phyloP scores from a whole-genome alignment of 2,797 vertebrate genomes.

The Threskiornis aethiopicus region DNA sequence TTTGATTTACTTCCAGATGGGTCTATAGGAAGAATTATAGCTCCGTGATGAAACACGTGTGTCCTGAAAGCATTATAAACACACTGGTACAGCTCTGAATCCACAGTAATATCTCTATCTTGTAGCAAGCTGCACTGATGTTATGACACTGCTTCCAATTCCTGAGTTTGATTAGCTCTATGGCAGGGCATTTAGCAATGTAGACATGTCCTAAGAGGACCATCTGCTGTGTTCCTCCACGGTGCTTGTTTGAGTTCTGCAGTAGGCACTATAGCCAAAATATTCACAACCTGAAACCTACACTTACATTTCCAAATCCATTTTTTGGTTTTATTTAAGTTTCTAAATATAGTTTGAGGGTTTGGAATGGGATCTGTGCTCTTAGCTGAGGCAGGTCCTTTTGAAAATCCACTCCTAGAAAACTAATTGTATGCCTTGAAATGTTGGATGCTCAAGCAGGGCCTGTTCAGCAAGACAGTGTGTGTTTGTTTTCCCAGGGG shows the following conservation, averaged over 20 bases:
- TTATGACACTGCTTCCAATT: not conserved
- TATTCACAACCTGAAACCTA: not conserved
- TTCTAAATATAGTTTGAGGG: not conserved
- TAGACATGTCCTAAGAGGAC: not conserved
- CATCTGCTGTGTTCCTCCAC: not conserved
- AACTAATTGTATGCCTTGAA: not conserved
- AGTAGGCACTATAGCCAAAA: not conserved
- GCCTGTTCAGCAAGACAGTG: not conserved
- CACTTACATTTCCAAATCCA: not conserved
- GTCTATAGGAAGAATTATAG: not conserved
- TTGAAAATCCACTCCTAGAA: not conserved
- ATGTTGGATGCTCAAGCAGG: not conserved
- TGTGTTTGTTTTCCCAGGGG: not conserved
- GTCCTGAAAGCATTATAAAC: not conserved
- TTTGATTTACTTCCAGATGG: not conserved
- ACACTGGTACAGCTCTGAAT: not conserved
- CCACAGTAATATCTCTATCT: not conserved
- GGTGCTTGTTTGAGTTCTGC: not conserved
- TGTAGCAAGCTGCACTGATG: not conserved
- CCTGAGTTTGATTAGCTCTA: not conserved
- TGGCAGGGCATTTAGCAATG: not conserved
- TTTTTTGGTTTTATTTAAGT: not conserved
- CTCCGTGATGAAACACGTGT: accelerated
- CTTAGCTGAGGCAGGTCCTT: not conserved
- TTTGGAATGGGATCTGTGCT: not conserved